Percentiles rank a stretch among this genome's conserved stretches.
These are phyloP conservation scores for Muscicapa adusta DNA, from an alignment of 2,113 vertebrate species.

Conservation along the genomic window DNA sequence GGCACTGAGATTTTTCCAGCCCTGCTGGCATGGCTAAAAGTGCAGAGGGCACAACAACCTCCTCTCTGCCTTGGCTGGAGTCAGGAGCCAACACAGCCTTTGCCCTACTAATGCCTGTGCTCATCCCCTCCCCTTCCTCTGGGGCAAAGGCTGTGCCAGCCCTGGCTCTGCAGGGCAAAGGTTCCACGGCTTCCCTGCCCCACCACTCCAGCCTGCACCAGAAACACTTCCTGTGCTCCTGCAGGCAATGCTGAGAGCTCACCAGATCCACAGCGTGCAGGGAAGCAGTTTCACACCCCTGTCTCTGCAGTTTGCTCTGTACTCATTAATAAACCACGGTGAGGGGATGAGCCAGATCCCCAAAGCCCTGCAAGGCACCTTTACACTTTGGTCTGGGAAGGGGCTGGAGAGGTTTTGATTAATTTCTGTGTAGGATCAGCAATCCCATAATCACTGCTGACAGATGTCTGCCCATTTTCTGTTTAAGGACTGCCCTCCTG, in stretches of 20 bases:
- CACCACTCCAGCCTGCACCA: background rate
- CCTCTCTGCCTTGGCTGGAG: background rate
- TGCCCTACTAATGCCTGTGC: background rate
- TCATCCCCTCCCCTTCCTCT: background rate
- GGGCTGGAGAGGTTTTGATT: background rate
- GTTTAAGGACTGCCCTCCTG: background rate
- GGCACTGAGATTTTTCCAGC: background rate
- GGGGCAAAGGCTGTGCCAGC: conserved; percentile 7
- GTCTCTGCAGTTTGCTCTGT: background rate
- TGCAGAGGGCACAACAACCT: background rate
- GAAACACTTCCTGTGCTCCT: background rate
- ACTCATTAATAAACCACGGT: accelerated
- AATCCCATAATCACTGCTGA: background rate
- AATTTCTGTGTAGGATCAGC: background rate
- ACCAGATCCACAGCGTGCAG: background rate
- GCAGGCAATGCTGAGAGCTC: background rate
- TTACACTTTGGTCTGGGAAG: background rate
- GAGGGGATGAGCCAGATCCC: background rate
- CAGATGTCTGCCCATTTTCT: background rate
- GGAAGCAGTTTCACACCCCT: background rate
- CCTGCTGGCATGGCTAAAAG: background rate
- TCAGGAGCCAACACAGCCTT: background rate
- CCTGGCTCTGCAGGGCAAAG: background rate
- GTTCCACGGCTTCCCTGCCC: background rate
- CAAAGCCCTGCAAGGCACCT: background rate